Conservation (phyloP, 2,888 invertebrate species). For the Pachydiplax longipennis region DNA sequence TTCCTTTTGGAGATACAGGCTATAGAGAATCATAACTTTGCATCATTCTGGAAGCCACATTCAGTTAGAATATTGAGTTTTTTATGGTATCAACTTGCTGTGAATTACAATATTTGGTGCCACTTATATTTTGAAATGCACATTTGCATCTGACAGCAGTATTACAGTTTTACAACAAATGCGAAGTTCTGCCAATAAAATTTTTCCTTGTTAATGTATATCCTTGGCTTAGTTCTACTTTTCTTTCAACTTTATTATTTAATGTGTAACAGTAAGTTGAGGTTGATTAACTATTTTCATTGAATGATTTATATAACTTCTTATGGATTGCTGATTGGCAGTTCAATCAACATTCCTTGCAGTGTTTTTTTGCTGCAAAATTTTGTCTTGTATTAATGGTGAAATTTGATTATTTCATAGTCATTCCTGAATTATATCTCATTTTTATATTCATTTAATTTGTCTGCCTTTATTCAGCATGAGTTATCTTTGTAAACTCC, state of each 20-base stretch:
- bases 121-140: neutral
- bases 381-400: neutral
- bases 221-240: neutral
- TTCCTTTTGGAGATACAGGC: neutral
- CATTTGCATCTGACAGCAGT: neutral
- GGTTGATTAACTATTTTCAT: neutral
- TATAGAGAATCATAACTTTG: neutral
- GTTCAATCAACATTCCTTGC: slow-evolving; percentile 3
- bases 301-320: neutral
- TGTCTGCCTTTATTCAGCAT: neutral
- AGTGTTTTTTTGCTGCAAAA: slow-evolving; percentile 1
- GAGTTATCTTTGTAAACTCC: neutral
- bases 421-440: slow-evolving; percentile 13
- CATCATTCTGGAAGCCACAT: neutral
- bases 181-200: neutral
- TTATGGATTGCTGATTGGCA: neutral
- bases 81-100: neutral
- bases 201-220: neutral
- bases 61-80: neutral
- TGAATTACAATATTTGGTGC: neutral
- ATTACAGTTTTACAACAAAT: neutral
- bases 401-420: neutral
- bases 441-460: neutral
- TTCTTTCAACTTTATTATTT: neutral
- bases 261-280: neutral